Evolutionary conservation across 2,797 vertebrate genomes (phyloP).

Genomic region (Crocodylus rhombifer): DNA sequence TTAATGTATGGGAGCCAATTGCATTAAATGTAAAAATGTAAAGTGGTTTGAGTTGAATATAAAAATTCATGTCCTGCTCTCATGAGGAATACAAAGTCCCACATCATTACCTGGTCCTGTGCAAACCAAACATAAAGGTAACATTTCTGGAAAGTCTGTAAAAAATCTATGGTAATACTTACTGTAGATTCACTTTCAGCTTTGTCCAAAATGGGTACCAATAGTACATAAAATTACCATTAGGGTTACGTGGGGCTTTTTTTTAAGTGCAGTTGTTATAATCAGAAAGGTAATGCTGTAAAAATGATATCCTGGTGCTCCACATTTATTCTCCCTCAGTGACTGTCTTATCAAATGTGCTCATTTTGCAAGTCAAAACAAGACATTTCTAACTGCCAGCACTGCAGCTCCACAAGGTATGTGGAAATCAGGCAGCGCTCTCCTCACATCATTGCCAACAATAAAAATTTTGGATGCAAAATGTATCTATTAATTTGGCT

Average conservation of each 20-base stretch:
- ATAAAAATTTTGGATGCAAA: conserved; percentile 14
- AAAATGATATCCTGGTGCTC: conserved; percentile 48
- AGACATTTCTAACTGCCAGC: conserved; percentile 4
- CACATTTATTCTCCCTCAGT: conserved; percentile 53
- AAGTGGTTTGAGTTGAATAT: neutral
- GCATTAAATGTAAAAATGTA: conserved; percentile 11
- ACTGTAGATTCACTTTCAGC: conserved; percentile 8
- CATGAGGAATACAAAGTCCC: neutral
- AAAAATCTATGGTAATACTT: neutral
- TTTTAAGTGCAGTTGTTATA: conserved; percentile 20
- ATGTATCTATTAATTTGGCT: neutral
- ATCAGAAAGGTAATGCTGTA: conserved; percentile 43
- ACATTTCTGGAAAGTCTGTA: neutral
- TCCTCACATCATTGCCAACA: neutral
- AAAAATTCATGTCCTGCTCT: conserved; percentile 1
- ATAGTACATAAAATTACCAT: conserved; percentile 53
- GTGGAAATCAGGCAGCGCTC: conserved; percentile 35
- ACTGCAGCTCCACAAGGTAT: conserved; percentile 2
- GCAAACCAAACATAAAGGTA: neutral
- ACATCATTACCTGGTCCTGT: neutral
- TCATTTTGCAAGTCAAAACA: conserved; percentile 70
- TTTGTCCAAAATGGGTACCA: conserved; percentile 30
- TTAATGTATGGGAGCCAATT: conserved; percentile 4
- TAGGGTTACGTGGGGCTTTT: conserved; percentile 9
- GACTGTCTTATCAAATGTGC: conserved; percentile 54